Evolutionary conservation across 2,113 vertebrate genomes (phyloP), one percentile per base, ranked within the genome.

Genomic region (Cottus gobio): DNA sequence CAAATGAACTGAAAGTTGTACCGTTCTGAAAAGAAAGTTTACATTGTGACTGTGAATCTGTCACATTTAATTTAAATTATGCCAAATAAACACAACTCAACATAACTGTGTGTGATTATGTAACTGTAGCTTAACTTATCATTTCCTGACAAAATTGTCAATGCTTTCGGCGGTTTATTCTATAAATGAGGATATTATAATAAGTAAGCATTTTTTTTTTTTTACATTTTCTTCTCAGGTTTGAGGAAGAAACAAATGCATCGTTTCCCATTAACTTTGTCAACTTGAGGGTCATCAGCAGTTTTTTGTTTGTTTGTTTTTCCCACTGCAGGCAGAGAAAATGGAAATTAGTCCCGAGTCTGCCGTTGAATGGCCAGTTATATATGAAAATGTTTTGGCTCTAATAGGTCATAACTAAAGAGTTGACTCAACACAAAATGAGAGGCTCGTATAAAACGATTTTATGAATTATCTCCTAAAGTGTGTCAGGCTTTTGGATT

Each of bases 341-440:
- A 91, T 88, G 83, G 61, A 89, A 89, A 91, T 90, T 28, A 89
- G 79, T 85, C 85, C 42, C 31, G 36, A 62, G 73, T 39, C 80
- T 84, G 79, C 72, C 78, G 83, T 72, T 57, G 83, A 85, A 82
- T 57, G 70, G 75, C 75, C 83, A 58, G 83, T 87, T 89, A 79
- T 86, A 79, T 87, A 71, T 79, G 67, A 84, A 85, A 91, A 88
- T 78, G 70, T 80, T 91, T 84, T 83, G 75, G 83, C 82, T 89
- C 60, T 69, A 71, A 72, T 75, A 77, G 85, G 87, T 88, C 85
- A 90, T 87, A 80, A 84, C 85, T 48, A 85, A 86, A 79, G 66
- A 83, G 84, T 85, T 26, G 80, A 89, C 84, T 84, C 46, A 65
- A 88, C 84, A 86, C 64, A 77, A 87, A 85, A 83, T 61, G 37